Percentiles rank a stretch among this genome's conserved stretches.
Conservation (phyloP, 1,140 invertebrate species). For the Ceratina calcarata region DNA sequence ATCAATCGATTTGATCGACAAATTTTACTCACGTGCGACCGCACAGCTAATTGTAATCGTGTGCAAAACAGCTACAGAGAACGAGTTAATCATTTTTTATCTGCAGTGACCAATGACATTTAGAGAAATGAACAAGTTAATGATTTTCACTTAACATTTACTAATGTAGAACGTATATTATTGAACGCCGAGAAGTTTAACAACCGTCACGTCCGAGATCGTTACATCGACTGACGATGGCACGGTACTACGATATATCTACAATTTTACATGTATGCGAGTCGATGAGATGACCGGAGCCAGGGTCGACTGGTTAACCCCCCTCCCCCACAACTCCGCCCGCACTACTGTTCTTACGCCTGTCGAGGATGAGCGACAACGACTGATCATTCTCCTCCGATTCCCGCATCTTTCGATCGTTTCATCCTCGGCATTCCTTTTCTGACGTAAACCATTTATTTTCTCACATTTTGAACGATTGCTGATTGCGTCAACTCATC, state of each 20-base stretch:
- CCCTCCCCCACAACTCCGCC: no score
- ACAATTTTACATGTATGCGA: background rate
- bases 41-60: background rate
- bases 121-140: background rate
- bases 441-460: no score
- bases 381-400: no score
- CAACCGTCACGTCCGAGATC: slow-evolving; percentile 15
- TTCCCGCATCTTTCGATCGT: no score
- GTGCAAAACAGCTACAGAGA: background rate
- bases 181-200: background rate
- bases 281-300: slow-evolving; percentile 47
- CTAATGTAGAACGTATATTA: background rate
- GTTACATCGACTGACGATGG: slow-evolving; percentile 48
- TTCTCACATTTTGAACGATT: background rate
- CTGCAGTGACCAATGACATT: no score
- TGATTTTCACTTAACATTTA: background rate
- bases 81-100: slow-evolving; percentile 29
- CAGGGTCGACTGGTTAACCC: slow-evolving; percentile 67
- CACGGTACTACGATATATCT: no score
- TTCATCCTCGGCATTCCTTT: background rate
- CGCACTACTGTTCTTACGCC: slow-evolving; percentile 10
- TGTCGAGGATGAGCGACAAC: background rate
- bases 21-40: slow-evolving; percentile 53
- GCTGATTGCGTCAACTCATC: no score
- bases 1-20: background rate